Percentiles rank a stretch among this genome's conserved stretches.
Conservation (phyloP, 2,888 invertebrate species). For the Plebejus anna region DNA sequence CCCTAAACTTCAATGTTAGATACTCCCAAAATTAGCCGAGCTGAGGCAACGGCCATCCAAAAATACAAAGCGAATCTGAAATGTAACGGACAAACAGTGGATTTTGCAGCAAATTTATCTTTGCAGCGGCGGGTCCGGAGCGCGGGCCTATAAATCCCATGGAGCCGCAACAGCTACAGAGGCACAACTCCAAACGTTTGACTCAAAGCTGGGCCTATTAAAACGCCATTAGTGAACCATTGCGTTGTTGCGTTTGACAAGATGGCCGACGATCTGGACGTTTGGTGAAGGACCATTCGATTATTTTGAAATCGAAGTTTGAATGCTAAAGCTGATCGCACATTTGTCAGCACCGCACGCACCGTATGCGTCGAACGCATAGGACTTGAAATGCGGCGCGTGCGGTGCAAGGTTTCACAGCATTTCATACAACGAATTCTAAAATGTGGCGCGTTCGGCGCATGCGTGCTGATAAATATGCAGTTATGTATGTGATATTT, state of each 20-base stretch:
- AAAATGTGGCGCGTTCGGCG: too few species aligned
- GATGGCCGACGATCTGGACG: neutral
- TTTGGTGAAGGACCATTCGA: neutral
- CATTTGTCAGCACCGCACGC: too few species aligned
- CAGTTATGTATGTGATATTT: too few species aligned
- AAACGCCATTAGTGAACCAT: constrained; percentile 5
- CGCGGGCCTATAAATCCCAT: constrained; percentile 30
- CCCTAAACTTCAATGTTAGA: neutral
- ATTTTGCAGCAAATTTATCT: constrained; percentile 29
- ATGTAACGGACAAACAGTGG: constrained; percentile 18
- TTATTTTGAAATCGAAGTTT: neutral
- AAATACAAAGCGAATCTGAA: constrained; percentile 20
- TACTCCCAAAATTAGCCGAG: neutral
- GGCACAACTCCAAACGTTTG: neutral
- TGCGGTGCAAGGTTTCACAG: too few species aligned
- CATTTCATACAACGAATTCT: too few species aligned
- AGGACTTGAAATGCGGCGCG: too few species aligned
- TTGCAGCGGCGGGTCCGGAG: constrained; percentile 28
- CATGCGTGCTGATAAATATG: too few species aligned
- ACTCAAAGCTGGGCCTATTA: constrained; percentile 2
- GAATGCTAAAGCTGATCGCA: neutral
- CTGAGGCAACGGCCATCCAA: neutral
- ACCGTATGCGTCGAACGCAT: too few species aligned
- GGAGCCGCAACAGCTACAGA: constrained; percentile 32
- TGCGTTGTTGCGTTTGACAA: neutral